Base-by-base conservation (phyloP, 2,888 invertebrate genomes). In the Spilosoma lubricipeda region DNA sequence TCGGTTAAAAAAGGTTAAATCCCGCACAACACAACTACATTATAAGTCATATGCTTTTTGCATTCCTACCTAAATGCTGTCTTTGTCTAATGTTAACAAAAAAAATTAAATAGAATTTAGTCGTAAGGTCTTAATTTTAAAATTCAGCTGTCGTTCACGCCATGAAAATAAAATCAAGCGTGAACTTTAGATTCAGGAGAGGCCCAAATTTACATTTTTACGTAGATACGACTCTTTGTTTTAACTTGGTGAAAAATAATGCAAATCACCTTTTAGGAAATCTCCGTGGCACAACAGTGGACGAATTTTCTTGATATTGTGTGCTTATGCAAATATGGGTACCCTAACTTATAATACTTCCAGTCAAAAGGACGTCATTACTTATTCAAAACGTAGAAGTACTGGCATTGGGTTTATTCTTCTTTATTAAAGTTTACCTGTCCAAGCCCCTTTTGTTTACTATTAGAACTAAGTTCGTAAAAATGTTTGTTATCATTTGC, bases 81-180 rank as follows among this genome's bases (percentile, higher is more conserved):
- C 27, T n/a, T 27, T 13, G 13, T 59, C 30, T 30, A 8, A 1
- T 56, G 52, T n/a, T 4, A 27, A 30, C 5, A 39, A 63, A 30
- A 63, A 63, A 30, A 63, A 63, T 9, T 27, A 8, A 15, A 27
- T 15, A 59, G 5, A 45, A 11, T 30, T 20, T 4, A 23, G 30
- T 23, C 45, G 4, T 67, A 33, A 45, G 13, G 20, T 20, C 36
- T 42, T 59, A 87, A n/a, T 89, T 91, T 90, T 87, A 88, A 91
- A 90, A 93, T 92, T 93, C 93, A 83, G 78, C 75, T 77, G 82
- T 80, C 89, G 90, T 89, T 85, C 80, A 77, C 81, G 80, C 80
- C 87, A 86, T 90, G 88, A 88, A 90, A 93, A 92, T 93, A 92
- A 92, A 93, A 92, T 93, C 93, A 92, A 90, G 90, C 90, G 87